These are phyloP conservation scores for Rhopilema esculentum DNA, from an alignment of 30 jellyfish, hydroid and myxozoan species.

Conservation along the genomic window DNA sequence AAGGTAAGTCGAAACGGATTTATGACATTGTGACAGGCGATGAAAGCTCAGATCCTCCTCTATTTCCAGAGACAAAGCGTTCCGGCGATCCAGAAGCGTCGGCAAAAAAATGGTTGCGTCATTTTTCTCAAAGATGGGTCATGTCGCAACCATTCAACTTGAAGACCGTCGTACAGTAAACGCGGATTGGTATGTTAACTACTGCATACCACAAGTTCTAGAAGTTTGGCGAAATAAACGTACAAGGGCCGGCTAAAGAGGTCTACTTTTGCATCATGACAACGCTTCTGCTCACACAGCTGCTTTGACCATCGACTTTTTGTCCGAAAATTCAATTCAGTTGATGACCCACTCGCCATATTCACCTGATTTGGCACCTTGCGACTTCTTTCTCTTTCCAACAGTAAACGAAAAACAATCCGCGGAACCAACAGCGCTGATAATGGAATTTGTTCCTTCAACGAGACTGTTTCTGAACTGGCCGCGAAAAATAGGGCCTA, in stretches of 20 bases:
- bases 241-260: conserved; percentile 2
- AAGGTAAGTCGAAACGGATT: no score
- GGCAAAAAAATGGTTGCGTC: conserved; percentile 30
- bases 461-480: neutral
- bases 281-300: conserved; percentile 55
- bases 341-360: conserved; percentile 44
- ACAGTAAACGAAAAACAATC: neutral
- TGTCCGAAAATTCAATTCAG: neutral
- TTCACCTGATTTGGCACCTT: conserved; percentile 67
- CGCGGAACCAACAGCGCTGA: conserved; percentile 9
- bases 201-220: conserved; percentile 19
- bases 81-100: conserved; percentile 34
- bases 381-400: conserved; percentile 42
- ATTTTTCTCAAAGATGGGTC: conserved; percentile 28
- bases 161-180: conserved; percentile 26
- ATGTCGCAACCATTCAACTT: conserved; percentile 10
- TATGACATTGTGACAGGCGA: no score
- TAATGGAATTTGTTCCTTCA: conserved; percentile 1
- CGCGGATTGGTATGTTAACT: conserved; percentile 3
- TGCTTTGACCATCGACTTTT: conserved; percentile 12
- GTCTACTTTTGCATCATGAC: conserved; percentile 45
- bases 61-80: no score
- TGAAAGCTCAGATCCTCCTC: no score
- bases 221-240: conserved; percentile 20
- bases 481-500: neutral